phyloP scores from a whole-genome alignment of 2,797 vertebrate genomes.

The Potorous gilbertii region DNA sequence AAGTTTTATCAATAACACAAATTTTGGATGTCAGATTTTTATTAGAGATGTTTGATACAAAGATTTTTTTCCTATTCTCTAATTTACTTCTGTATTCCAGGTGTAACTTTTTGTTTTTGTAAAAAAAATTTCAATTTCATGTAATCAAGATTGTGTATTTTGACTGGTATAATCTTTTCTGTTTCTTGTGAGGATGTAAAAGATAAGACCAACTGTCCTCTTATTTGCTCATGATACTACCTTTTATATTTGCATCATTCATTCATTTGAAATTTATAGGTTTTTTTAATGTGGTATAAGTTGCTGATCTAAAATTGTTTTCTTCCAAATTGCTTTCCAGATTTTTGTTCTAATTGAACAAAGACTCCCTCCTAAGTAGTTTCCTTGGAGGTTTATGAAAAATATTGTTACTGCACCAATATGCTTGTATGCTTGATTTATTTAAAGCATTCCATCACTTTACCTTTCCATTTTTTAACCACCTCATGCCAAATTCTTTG shows the following conservation, averaged over 20 bases:
- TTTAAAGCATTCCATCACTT: background rate
- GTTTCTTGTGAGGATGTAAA: background rate
- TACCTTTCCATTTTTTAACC: background rate
- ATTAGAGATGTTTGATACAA: background rate
- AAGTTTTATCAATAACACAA: background rate
- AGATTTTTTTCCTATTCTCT: background rate
- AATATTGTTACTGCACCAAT: too few relatives aligned
- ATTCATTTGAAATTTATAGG: background rate
- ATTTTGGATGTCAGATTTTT: background rate
- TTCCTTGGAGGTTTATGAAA: background rate
- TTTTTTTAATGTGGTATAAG: background rate
- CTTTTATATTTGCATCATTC: background rate
- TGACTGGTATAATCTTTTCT: background rate
- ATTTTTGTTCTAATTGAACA: background rate
- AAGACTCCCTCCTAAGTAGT: background rate
- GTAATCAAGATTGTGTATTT: background rate
- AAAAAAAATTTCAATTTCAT: background rate
- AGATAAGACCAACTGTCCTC: background rate
- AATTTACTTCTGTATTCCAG: background rate
- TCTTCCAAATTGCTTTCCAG: background rate
- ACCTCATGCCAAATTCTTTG: background rate
- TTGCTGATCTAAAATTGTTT: background rate
- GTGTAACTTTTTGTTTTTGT: background rate
- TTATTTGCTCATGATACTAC: background rate
- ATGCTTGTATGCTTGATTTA: background rate